Conservation (phyloP, 2,888 invertebrate species). For the Polyommatus icarus region DNA sequence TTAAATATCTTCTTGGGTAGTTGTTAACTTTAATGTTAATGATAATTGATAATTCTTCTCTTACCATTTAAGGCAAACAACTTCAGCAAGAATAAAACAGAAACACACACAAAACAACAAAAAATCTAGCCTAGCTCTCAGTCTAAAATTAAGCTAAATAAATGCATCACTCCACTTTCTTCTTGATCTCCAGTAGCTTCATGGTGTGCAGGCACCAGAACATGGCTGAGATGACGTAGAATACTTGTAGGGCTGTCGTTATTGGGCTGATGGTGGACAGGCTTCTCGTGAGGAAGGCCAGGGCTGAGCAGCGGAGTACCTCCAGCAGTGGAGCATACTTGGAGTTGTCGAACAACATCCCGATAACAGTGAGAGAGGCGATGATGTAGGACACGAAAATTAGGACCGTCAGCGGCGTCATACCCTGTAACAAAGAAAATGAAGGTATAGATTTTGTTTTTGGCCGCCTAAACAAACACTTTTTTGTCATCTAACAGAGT, state of each 20-base stretch:
- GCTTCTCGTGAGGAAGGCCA: constrained; percentile 74
- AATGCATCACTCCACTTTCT: constrained; percentile 42
- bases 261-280: constrained; percentile 62
- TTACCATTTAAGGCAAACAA: background rate
- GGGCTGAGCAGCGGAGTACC: constrained; percentile 82
- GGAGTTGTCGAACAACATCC: constrained; percentile 85
- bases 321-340: constrained; percentile 82
- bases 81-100: background rate
- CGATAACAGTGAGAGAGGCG: constrained; percentile 84
- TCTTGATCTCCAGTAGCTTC: constrained; percentile 79
- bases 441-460: background rate
- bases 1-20: background rate
- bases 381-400: constrained; percentile 83
- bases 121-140: constrained; percentile 9
- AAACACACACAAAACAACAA: background rate
- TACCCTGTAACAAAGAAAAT: constrained; percentile 68
- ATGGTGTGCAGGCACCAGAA: constrained; percentile 83
- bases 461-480: too few relatives aligned
- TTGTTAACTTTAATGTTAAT: too few relatives aligned
- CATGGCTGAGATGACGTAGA: constrained; percentile 81
- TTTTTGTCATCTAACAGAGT: too few relatives aligned
- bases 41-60: background rate
- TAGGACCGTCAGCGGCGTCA: constrained; percentile 81
- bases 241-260: constrained; percentile 74
- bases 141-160: constrained; percentile 8